A percentile compares a stretch with the other conserved stretches of the same genome.
Conservation (phyloP, 2,113 vertebrate species). For the Lutjanus erythropterus region DNA sequence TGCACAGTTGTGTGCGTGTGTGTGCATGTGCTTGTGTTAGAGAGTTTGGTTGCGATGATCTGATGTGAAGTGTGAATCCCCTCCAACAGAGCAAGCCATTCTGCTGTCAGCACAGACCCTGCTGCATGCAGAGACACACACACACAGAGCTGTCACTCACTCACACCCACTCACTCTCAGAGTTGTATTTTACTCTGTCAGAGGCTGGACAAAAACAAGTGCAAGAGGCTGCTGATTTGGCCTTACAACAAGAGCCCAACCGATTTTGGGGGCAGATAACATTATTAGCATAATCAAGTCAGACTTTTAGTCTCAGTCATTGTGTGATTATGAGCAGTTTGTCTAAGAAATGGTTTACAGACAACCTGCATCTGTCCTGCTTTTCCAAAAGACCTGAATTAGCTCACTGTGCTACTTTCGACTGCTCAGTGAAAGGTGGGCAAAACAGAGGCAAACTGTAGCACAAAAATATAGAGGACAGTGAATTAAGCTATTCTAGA, state of each 20-base stretch:
- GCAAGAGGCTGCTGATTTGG: not conserved
- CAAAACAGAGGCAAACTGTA: not conserved
- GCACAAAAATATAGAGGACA: not conserved
- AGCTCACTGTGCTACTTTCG: constrained; percentile 1
- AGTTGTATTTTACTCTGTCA: not conserved
- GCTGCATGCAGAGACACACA: constrained; percentile 63
- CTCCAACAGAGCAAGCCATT: constrained; percentile 71
- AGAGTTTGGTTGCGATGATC: constrained; percentile 47
- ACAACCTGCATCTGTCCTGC: constrained; percentile 29
- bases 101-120: constrained; percentile 64
- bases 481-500: constrained; percentile 6
- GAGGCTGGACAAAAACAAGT: too few relatives aligned
- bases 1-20: constrained; percentile 31
- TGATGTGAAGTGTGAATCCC: constrained; percentile 64
- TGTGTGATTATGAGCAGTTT: not conserved
- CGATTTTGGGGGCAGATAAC: too few relatives aligned
- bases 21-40: constrained; percentile 23
- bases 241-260: too few relatives aligned
- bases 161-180: constrained; percentile 10
- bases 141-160: constrained; percentile 70
- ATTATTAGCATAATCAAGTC: too few relatives aligned
- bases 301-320: not conserved
- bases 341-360: constrained; percentile 16
- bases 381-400: not conserved
- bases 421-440: constrained; percentile 4